Evolutionary conservation across 2,113 vertebrate species (phyloP).

Genomic region (Anser brachyrhynchus): DNA sequence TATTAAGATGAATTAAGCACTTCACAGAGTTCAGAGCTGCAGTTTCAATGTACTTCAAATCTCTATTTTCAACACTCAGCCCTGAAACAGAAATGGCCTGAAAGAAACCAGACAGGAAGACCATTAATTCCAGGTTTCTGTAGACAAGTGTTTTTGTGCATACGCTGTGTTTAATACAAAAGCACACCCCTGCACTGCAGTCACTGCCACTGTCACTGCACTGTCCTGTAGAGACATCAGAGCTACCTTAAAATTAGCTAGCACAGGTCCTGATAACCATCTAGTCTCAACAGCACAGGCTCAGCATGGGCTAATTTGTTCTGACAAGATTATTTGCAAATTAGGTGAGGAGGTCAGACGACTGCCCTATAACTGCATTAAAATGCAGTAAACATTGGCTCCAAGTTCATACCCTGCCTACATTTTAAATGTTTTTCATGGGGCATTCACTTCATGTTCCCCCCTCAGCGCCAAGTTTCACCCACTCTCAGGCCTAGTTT

Average conservation of each 20-base stretch:
- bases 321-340: conserved; percentile 64
- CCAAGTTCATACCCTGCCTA: background rate
- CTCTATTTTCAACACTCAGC: background rate
- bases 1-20: conserved; percentile 62
- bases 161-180: background rate
- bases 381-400: conserved; percentile 1
- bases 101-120: conserved; percentile 4
- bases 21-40: background rate
- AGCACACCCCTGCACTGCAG: background rate
- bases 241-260: conserved; percentile 34
- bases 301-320: conserved; percentile 50
- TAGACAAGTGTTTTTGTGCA: background rate
- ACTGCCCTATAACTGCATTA: conserved; percentile 10
- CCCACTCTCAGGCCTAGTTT: background rate
- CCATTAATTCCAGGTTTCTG: background rate
- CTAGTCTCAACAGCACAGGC: conserved; percentile 21
- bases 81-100: background rate
- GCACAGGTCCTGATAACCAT: conserved; percentile 41
- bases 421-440: background rate
- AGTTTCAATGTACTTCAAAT: background rate
- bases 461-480: background rate
- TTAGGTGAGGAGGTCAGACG: conserved; percentile 64
- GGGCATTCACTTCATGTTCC: background rate
- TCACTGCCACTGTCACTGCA: background rate
- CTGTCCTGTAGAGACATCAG: background rate